These are phyloP conservation scores for Globodera ellingtonae DNA, from an alignment of 1,140 invertebrate genomes.

Conservation along the genomic window DNA sequence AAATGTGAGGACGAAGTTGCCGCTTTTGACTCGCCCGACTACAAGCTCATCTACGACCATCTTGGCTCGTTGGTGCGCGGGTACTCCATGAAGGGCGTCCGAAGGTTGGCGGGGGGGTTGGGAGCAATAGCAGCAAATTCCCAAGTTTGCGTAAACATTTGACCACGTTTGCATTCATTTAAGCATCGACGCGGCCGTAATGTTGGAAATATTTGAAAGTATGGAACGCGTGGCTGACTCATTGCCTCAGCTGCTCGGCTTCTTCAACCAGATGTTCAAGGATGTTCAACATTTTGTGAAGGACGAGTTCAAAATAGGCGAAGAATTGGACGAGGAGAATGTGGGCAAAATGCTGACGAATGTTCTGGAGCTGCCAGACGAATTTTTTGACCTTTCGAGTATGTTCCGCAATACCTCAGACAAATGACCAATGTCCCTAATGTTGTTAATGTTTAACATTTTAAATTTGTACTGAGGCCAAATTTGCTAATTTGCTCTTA, in stretches of 20 bases:
- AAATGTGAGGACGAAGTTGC: neutral
- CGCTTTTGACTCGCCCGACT: constrained; percentile 16
- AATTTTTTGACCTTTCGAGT: constrained; percentile 15
- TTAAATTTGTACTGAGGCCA: no score
- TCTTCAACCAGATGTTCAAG: constrained; percentile 29
- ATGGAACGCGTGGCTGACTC: constrained; percentile 30
- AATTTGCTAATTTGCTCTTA: no score
- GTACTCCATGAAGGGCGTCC: constrained; percentile 20
- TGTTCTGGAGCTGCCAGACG: constrained; percentile 17
- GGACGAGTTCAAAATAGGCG: constrained; percentile 24
- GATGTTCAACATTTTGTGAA: constrained; percentile 24
- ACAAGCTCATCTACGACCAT: constrained; percentile 26
- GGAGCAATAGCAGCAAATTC: neutral
- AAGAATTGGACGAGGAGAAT: constrained; percentile 15
- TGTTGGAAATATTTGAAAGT: constrained; percentile 35
- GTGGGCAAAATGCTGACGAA: constrained; percentile 10
- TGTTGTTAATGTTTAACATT: no score
- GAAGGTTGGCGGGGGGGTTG: constrained; percentile 1
- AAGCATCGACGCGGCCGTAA: constrained; percentile 33
- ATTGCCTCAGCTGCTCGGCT: constrained; percentile 20
- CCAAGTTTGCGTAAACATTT: neutral
- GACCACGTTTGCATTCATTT: constrained; percentile 19
- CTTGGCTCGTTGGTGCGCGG: constrained; percentile 13
- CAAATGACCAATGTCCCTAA: neutral
- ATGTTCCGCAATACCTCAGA: neutral